Conservation (phyloP, 2,888 invertebrate genomes). For the Xiphydria camelus region DNA sequence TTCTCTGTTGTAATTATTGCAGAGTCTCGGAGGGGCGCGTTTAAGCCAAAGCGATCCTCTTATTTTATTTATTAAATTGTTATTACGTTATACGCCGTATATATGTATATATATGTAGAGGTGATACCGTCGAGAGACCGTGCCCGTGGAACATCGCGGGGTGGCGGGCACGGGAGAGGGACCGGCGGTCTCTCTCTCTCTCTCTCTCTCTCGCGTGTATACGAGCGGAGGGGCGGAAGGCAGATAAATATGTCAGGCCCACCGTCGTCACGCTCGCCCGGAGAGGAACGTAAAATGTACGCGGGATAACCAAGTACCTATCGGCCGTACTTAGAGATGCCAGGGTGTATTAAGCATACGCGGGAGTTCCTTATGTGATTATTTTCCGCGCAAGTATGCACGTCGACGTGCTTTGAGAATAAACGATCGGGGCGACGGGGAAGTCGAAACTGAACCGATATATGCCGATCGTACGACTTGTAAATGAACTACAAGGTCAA, state of each 20-base stretch:
- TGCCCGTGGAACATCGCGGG: background rate
- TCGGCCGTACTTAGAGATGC: too few species aligned
- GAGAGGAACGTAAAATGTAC: too few species aligned
- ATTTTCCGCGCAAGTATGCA: too few species aligned
- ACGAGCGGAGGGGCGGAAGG: conserved; percentile 23
- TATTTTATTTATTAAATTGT: conserved; percentile 55
- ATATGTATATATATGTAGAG: conserved; percentile 14
- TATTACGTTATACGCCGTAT: conserved; percentile 42
- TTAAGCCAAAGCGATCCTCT: conserved; percentile 41
- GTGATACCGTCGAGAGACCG: background rate
- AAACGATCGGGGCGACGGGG: too few species aligned
- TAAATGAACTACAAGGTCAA: too few species aligned
- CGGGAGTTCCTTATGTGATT: too few species aligned
- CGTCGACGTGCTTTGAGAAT: too few species aligned
- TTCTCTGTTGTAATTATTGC: conserved; percentile 55
- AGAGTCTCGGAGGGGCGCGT: conserved; percentile 42
- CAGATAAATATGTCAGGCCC: conserved; percentile 48
- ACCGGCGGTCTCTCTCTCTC: background rate
- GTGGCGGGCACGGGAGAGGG: conserved; percentile 5
- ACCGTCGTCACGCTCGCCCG: too few species aligned
- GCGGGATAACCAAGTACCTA: too few species aligned
- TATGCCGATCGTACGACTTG: too few species aligned
- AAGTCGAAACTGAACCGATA: too few species aligned
- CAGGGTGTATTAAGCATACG: too few species aligned
- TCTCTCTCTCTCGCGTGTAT: conserved; percentile 2